Conservation (phyloP, 2,113 vertebrate genomes). For the Cariama cristata region DNA sequence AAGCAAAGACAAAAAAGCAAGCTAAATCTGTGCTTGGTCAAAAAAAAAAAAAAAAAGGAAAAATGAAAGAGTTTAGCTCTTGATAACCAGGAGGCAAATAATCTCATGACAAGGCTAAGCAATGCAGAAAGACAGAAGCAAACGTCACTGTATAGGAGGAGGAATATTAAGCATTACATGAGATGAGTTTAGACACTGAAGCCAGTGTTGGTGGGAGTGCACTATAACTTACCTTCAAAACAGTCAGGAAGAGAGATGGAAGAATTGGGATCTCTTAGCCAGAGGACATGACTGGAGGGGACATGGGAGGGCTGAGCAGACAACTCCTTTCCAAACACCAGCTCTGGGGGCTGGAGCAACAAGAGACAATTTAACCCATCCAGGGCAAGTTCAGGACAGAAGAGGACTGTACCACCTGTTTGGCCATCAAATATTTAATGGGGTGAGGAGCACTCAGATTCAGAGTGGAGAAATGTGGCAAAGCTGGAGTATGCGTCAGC, state of each 20-base stretch:
- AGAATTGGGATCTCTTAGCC: neutral
- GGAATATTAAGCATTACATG: neutral
- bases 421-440: neutral
- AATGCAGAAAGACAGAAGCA: neutral
- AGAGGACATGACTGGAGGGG: neutral
- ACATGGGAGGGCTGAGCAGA: neutral
- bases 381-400: neutral
- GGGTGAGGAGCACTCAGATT: neutral
- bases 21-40: neutral
- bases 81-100: neutral
- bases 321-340: neutral
- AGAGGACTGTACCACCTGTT: neutral
- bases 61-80: neutral
- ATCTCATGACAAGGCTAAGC: neutral
- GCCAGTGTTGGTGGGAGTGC: fast-evolving
- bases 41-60: fast-evolving
- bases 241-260: neutral
- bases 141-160: neutral
- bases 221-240: neutral
- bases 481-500: neutral
- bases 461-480: neutral
- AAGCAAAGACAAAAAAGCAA: neutral
- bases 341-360: neutral
- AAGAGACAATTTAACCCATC: neutral
- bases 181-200: neutral